Conservation (phyloP, 2,113 vertebrate genomes). For the Peromyscus leucopus region DNA sequence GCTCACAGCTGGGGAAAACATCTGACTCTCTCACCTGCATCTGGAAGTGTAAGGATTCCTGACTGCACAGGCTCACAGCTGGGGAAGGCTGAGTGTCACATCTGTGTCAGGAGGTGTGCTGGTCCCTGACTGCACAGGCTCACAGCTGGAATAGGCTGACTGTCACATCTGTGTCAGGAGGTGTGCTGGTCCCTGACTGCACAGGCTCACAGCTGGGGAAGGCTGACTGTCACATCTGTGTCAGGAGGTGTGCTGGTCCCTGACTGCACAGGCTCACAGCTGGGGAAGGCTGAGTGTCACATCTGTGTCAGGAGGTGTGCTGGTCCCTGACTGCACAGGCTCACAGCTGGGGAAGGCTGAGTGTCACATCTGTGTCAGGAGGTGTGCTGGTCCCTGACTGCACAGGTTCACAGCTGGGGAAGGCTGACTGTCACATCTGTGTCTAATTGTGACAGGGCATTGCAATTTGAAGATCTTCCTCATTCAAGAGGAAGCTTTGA, state of each 20-base stretch:
- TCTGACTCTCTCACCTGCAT: neutral
- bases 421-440: neutral
- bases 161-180: neutral
- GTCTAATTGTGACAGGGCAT: neutral
- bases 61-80: neutral
- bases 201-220: neutral
- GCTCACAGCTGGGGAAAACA: neutral
- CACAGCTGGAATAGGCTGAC: neutral
- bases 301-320: neutral
- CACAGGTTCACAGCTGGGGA: neutral
- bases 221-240: neutral
- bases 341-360: neutral
- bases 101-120: neutral
- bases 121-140: neutral
- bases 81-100: neutral
- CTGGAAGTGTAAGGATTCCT: neutral
- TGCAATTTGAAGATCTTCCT: neutral
- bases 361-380: neutral
- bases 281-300: neutral
- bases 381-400: neutral
- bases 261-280: neutral
- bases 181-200: neutral
- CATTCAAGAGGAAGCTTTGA: neutral
- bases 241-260: neutral
- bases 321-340: neutral